A percentile compares a stretch with the other conserved stretches of the same genome.
phyloP scores from a whole-genome alignment of 1,140 invertebrate genomes.

The Coptotermes formosanus region DNA sequence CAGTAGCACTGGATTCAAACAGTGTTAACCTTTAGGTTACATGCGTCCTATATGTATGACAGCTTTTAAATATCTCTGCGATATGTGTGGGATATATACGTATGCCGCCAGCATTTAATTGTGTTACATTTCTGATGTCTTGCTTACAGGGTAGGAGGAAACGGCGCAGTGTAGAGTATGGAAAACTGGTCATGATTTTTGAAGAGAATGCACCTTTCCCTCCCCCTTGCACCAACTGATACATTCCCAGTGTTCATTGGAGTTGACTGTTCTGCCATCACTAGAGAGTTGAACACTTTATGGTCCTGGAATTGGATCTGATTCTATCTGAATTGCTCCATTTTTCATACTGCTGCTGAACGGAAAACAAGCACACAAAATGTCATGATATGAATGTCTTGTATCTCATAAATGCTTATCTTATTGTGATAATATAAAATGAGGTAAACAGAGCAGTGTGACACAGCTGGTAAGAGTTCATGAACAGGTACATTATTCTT shows the following conservation, averaged over 20 bases:
- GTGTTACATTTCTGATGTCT: background rate
- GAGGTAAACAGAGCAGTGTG: background rate
- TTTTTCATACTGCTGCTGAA: background rate
- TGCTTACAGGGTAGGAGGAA: slow-evolving; percentile 45
- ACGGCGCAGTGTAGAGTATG: slow-evolving; percentile 50
- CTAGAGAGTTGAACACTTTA: background rate
- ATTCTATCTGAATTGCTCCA: background rate
- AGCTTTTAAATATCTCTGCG: too few species aligned
- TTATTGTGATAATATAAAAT: background rate
- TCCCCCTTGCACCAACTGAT: slow-evolving; percentile 40
- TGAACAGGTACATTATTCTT: too few species aligned
- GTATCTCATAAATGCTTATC: background rate
- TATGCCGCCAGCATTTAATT: background rate
- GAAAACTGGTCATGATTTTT: slow-evolving; percentile 56
- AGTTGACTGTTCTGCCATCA: background rate
- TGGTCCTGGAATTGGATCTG: background rate
- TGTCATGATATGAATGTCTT: background rate
- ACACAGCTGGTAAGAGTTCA: too few species aligned
- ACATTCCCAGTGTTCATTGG: background rate
- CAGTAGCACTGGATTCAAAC: too few species aligned
- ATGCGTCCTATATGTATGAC: too few species aligned
- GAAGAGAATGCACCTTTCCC: slow-evolving; percentile 62
- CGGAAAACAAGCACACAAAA: background rate
- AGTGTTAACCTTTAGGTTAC: too few species aligned
- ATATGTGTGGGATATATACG: too few species aligned